These are phyloP conservation scores for Arctia plantaginis DNA, from an alignment of 2,888 invertebrate species.

Conservation along the genomic window DNA sequence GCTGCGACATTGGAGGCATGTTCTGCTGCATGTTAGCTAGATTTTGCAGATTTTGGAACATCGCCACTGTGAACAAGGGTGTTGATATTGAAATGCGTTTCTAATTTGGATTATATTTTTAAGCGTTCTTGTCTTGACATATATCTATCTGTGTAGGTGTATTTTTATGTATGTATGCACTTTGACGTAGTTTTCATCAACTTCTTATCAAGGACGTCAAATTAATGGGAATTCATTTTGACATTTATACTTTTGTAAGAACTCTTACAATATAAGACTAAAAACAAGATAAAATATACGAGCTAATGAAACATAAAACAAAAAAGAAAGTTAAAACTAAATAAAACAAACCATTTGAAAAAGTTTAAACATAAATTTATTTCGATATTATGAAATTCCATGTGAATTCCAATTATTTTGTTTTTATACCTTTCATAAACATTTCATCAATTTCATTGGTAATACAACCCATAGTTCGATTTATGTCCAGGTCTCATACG, in stretches of 20 bases:
- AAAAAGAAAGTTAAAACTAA: neutral
- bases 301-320: neutral
- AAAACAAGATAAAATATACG: too few species aligned
- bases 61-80: conserved; percentile 87
- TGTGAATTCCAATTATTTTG: neutral
- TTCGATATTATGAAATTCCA: neutral
- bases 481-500: too few species aligned
- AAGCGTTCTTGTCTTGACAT: neutral
- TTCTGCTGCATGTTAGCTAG: conserved; percentile 85
- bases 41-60: conserved; percentile 87
- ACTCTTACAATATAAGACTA: too few species aligned
- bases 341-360: neutral
- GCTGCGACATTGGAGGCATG: conserved; percentile 81
- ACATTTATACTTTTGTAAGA: too few species aligned
- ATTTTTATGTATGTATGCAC: neutral
- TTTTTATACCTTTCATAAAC: neutral
- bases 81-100: conserved; percentile 23
- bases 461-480: neutral
- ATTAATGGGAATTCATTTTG: too few species aligned
- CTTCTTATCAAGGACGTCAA: too few species aligned
- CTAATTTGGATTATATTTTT: neutral
- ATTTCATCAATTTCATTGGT: neutral
- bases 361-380: neutral
- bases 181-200: neutral
- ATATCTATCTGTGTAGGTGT: too few species aligned